Evolutionary conservation across 2,797 vertebrate genomes (phyloP).

Genomic region (Podarcis lilfordi): DNA sequence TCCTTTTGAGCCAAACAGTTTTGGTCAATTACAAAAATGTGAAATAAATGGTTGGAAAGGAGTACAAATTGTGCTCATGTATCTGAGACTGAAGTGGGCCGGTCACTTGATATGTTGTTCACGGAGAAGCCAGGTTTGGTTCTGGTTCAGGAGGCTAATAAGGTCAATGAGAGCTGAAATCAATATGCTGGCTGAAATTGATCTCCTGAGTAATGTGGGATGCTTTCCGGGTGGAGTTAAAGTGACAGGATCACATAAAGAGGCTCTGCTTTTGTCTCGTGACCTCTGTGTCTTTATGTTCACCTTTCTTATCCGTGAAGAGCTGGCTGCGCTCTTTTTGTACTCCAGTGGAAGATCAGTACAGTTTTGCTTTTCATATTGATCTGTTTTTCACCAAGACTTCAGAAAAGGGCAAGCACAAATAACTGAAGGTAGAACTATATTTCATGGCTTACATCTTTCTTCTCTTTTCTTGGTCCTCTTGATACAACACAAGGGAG

Average conservation of each 20-base stretch:
- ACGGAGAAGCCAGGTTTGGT: not conserved
- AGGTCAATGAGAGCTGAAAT: constrained; percentile 17
- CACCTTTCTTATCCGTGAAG: not conserved
- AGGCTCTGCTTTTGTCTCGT: not conserved
- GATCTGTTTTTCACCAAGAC: not conserved
- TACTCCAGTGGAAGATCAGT: not conserved
- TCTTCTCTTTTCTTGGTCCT: not conserved
- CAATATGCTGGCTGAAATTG: constrained; percentile 3
- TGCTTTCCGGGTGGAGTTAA: not conserved
- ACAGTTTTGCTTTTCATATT: not conserved
- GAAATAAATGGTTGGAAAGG: not conserved
- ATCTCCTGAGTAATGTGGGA: constrained; percentile 6
- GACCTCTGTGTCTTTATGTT: not conserved
- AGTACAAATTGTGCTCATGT: not conserved
- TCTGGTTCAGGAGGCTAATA: not conserved
- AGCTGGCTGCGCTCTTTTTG: not conserved
- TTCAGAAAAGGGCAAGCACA: not conserved
- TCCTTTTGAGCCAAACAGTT: not conserved
- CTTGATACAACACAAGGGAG: not conserved
- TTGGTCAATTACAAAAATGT: not conserved
- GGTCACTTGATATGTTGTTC: constrained; percentile 13
- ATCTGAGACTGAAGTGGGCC: not conserved
- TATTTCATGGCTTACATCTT: not conserved
- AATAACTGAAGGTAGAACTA: not conserved
- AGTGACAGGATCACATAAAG: not conserved